phyloP scores from a whole-genome alignment of 2,797 vertebrate genomes.

The Rousettus madagascariensis region DNA sequence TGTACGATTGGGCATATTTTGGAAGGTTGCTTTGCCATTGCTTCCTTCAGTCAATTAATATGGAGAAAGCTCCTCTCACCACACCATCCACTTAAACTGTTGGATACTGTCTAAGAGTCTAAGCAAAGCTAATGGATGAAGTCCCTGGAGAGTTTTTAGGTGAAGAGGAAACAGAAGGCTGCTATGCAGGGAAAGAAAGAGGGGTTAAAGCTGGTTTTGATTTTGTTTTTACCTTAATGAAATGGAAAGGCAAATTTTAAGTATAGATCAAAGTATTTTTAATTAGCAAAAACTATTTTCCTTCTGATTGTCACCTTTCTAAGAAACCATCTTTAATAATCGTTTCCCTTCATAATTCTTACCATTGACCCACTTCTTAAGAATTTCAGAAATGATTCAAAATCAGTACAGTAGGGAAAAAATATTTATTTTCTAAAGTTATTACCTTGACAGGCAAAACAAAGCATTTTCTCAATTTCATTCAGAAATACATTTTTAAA shows the following conservation, averaged over 20 bases:
- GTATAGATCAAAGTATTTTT: neutral
- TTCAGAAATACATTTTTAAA: conserved; percentile 91
- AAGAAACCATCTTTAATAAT: neutral
- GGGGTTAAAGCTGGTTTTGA: neutral
- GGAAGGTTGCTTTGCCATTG: neutral
- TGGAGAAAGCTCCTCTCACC: conserved; percentile 62
- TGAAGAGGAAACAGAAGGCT: neutral
- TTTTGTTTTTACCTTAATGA: neutral
- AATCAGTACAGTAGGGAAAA: conserved; percentile 80
- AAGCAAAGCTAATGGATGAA: conserved; percentile 18
- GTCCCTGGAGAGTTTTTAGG: conserved; percentile 40
- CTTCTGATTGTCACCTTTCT: neutral
- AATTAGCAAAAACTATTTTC: neutral
- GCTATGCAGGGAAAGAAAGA: neutral
- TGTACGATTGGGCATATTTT: neutral
- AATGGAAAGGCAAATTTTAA: neutral
- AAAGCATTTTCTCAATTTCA: conserved; percentile 89
- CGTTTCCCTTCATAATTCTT: neutral
- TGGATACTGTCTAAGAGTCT: neutral
- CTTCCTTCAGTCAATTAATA: neutral
- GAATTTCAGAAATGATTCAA: conserved; percentile 40
- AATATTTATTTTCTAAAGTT: conserved; percentile 91
- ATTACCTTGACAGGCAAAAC: conserved; percentile 89
- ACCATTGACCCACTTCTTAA: neutral
- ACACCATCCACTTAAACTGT: conserved; percentile 29